These are phyloP conservation scores for Monochamus saltuarius DNA, from an alignment of 1,140 invertebrate genomes.

Conservation along the genomic window DNA sequence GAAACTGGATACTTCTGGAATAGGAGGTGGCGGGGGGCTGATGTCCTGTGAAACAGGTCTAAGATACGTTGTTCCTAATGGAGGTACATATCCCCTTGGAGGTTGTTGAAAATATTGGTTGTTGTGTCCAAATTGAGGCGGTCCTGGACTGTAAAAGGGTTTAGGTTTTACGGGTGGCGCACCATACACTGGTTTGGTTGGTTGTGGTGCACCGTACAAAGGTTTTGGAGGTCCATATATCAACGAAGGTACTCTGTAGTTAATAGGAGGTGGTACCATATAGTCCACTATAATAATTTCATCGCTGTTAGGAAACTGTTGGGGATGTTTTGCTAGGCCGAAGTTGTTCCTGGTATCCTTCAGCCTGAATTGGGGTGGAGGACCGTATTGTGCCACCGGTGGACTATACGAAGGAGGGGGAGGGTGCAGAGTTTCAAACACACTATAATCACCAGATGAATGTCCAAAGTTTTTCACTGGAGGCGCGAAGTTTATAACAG, in stretches of 20 bases:
- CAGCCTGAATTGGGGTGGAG: conserved; percentile 7
- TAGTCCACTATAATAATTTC: conserved; percentile 13
- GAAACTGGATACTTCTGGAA: neutral
- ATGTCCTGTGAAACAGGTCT: conserved; percentile 18
- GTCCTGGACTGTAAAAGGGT: neutral
- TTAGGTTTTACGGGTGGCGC: neutral
- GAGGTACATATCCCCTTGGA: neutral
- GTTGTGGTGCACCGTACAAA: conserved; percentile 19
- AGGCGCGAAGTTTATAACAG: conserved; percentile 19
- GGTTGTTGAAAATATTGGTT: conserved; percentile 2
- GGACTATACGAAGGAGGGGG: conserved; percentile 23
- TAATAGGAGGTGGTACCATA: conserved; percentile 16
- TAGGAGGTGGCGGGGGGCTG: conserved; percentile 22
- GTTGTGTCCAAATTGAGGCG: neutral
- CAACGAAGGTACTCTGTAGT: conserved; percentile 30
- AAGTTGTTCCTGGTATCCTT: neutral
- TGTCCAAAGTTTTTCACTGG: neutral
- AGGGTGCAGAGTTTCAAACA: conserved; percentile 4
- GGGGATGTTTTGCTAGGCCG: neutral
- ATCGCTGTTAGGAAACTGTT: neutral
- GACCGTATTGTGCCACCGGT: conserved; percentile 35
- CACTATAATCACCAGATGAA: conserved; percentile 23
- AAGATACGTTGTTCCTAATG: conserved; percentile 14
- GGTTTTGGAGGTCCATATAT: conserved; percentile 33
- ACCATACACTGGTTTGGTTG: conserved; percentile 4